Evolutionary conservation across 2,888 invertebrate genomes (phyloP), one percentile per base, ranked within the genome.

Genomic region (Syritta pipiens): DNA sequence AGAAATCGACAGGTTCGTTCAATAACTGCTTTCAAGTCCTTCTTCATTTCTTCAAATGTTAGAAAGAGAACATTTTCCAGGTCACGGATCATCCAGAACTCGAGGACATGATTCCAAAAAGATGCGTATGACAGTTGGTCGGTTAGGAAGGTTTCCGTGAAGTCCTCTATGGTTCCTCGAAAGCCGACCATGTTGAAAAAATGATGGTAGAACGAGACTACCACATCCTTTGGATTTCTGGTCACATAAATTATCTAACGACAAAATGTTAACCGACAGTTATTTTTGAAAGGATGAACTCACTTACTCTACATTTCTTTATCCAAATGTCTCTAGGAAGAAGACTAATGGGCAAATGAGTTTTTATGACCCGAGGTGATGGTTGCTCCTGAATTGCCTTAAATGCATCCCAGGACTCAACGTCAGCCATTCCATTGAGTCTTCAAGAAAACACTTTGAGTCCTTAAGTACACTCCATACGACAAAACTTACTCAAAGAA

Each of bases 101-200:
- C 59, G 4, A 59, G 26, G 3, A 69, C 59, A 51, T 69, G 68
- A 20, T 59, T 44, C 68, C 81, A 81, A 32, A 46, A 82, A 3
- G 77, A 75, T 20, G 60, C 44, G 19, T 44, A 77, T 17, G 76
- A 7, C 6, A 51, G 14, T 14, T 68, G 49, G 30, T 76, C 71
- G 4, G 37, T 37, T 9, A 75, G 5, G 32, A 82, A 68, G 1
- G 30, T 40, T 28, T 81, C 55, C 1, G 37, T 5, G 17, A 77
- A 71, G 5, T 90, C 90, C 81, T 90, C 89, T 79, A 51, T 32
- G 19, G 4, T 26, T 3, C 22, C 40, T 12, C 6, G 14, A 6
- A 10, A 49, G 6, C n/a, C 10, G 6, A n/a, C n/a, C 12, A 44
- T 26, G 2, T 24, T 14, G 17, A 10, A 5, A 1, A 26, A 32